These are phyloP conservation scores for Lagopus muta DNA, from an alignment of 2,113 vertebrate genomes.

Conservation along the genomic window DNA sequence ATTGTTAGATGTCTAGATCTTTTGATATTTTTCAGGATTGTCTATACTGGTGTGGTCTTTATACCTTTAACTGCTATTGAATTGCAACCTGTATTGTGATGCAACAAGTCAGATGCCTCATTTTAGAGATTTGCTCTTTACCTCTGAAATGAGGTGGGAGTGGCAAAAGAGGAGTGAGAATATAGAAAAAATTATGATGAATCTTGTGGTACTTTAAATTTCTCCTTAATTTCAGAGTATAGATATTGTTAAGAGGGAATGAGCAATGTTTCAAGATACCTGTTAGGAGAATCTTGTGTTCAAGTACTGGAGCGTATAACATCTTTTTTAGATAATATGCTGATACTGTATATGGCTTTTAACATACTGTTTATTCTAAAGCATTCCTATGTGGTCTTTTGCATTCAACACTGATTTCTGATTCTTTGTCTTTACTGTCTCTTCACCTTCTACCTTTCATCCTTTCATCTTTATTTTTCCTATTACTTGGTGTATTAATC, in stretches of 20 bases:
- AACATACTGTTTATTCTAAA: neutral
- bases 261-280: neutral
- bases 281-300: constrained; percentile 1
- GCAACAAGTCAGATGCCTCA: neutral
- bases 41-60: neutral
- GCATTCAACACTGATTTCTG: neutral
- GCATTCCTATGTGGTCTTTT: neutral
- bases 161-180: neutral
- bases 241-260: neutral
- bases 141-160: neutral
- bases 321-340: neutral
- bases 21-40: neutral
- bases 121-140: neutral
- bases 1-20: neutral
- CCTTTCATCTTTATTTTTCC: too few species aligned
- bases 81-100: neutral
- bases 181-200: neutral
- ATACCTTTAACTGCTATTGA: neutral
- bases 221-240: neutral
- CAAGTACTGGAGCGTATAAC: neutral
- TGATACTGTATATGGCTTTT: neutral
- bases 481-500: neutral
- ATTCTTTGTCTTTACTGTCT: neutral
- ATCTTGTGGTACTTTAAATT: neutral
- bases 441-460: neutral